These are phyloP conservation scores for Pediacus dermestoides DNA, from an alignment of 2,888 invertebrate species.

Conservation along the genomic window DNA sequence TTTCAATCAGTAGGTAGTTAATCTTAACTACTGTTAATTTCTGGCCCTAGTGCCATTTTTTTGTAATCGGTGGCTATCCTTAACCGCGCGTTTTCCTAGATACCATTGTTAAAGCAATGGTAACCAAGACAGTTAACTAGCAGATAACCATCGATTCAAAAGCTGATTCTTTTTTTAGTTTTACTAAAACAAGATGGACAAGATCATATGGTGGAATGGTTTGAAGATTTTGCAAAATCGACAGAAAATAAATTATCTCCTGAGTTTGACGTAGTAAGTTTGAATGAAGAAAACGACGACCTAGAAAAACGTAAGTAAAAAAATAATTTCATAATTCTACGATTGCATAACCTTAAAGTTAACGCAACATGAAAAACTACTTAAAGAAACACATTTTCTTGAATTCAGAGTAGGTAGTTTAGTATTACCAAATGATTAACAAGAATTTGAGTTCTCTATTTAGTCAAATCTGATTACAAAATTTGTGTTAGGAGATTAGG, in stretches of 20 bases:
- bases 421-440: no score
- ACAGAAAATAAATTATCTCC: slow-evolving; percentile 1
- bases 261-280: slow-evolving; percentile 15
- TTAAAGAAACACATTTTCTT: not conserved
- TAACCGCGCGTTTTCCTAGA: no score
- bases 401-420: no score
- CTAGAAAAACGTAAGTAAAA: slow-evolving; percentile 20
- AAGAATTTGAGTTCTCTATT: no score
- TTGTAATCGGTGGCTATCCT: no score
- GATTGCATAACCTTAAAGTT: no score
- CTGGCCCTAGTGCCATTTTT: no score
- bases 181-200: slow-evolving; percentile 40
- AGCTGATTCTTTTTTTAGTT: slow-evolving; percentile 33
- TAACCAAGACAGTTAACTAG: not conserved
- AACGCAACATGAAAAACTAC: not conserved
- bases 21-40: no score
- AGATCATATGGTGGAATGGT: slow-evolving; percentile 31
- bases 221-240: not conserved
- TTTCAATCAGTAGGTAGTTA: no score
- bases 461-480: no score
- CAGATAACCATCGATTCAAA: not conserved
- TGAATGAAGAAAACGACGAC: slow-evolving; percentile 26
- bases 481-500: no score
- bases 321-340: not conserved
- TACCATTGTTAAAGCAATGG: no score